Percentiles rank a stretch among this genome's conserved stretches.
These are phyloP conservation scores for Sabatieria punctata DNA, from an alignment of 2,888 invertebrate species.

Conservation along the genomic window DNA sequence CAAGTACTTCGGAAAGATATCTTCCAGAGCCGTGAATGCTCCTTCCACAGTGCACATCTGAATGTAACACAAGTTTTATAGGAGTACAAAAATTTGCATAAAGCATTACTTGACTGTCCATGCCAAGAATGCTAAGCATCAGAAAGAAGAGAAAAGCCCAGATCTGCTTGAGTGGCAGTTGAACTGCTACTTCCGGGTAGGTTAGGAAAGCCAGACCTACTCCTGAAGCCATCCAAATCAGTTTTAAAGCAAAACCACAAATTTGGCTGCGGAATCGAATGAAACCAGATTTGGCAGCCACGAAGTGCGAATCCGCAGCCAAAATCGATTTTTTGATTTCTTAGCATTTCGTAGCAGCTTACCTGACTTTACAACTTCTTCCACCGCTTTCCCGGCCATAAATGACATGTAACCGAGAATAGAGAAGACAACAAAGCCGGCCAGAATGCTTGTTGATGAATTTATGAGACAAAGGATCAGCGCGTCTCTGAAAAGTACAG, in stretches of 20 bases:
- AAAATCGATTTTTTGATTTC: too few relatives aligned
- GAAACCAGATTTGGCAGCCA: too few relatives aligned
- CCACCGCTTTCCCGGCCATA: constrained; percentile 8
- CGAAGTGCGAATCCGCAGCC: too few relatives aligned
- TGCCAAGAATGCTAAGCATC: constrained; percentile 28
- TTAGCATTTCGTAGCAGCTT: too few relatives aligned
- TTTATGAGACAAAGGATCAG: constrained; percentile 7
- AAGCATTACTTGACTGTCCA: constrained; percentile 17
- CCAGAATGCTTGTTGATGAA: constrained; percentile 3
- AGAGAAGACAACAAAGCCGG: constrained; percentile 14
- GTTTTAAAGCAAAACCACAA: too few relatives aligned
- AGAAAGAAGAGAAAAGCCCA: constrained; percentile 32
- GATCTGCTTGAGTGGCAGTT: constrained; percentile 30
- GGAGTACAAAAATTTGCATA: too few relatives aligned
- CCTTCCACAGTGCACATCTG: constrained; percentile 32
- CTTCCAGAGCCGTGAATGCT: constrained; percentile 27
- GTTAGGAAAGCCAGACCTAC: constrained; percentile 33
- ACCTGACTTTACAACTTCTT: constrained; percentile 30
- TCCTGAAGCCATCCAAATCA: constrained; percentile 14
- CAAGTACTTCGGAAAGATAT: constrained; percentile 25
- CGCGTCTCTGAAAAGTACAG: constrained; percentile 8
- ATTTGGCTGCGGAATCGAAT: too few relatives aligned
- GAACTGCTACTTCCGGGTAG: constrained; percentile 33
- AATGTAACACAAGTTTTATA: too few relatives aligned
- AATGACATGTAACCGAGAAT: constrained; percentile 12